Percentiles rank a stretch among this genome's conserved stretches.
Conservation (phyloP, 2,888 invertebrate species). For the Drosophila glabriapex region DNA sequence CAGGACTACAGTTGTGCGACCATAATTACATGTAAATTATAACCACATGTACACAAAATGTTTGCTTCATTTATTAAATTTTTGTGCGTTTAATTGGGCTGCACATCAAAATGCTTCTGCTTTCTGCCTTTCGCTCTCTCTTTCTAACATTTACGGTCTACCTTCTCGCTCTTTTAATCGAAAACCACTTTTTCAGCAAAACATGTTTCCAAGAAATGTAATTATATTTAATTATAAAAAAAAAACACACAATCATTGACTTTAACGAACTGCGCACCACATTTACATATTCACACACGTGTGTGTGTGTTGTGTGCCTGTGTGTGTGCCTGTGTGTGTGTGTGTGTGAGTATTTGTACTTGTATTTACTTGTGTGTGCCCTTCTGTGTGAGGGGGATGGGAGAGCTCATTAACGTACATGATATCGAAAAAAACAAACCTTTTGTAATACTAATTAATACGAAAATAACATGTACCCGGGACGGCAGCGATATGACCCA, state of each 20-base stretch:
- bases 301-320: neutral
- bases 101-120: neutral
- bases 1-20: conserved; percentile 34
- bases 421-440: conserved; percentile 56
- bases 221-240: conserved; percentile 68
- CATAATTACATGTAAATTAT: conserved; percentile 76
- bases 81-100: conserved; percentile 59
- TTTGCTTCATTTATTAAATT: conserved; percentile 65
- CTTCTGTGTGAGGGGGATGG: neutral
- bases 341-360: neutral
- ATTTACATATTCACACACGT: neutral
- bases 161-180: conserved; percentile 7
- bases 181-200: conserved; percentile 15
- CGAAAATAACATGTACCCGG: conserved; percentile 57
- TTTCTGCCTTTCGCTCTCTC: neutral
- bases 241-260: conserved; percentile 50
- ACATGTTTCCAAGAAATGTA: conserved; percentile 59
- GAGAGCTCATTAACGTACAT: conserved; percentile 67
- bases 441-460: conserved; percentile 79
- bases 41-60: conserved; percentile 54
- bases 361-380: neutral
- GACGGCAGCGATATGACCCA: conserved; percentile 36
- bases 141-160: neutral
- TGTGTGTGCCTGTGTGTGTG: neutral
- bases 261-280: conserved; percentile 27